Percentiles rank a stretch among this genome's conserved stretches.
phyloP scores from a whole-genome alignment of 2,113 vertebrate species.

The Reinhardtius hippoglossoides region DNA sequence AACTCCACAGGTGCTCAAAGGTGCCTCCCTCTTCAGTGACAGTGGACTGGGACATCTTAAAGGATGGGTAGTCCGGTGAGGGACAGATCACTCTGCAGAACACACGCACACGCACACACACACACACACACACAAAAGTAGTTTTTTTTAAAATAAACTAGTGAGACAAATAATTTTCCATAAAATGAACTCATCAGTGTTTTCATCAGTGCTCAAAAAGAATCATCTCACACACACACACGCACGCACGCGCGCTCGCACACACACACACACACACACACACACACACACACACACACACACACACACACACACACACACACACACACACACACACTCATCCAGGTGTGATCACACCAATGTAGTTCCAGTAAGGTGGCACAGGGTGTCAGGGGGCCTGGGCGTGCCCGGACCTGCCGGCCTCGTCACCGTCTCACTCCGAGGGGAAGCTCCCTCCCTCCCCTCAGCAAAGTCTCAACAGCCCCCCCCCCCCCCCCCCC shows the following conservation, averaged over 20 bases:
- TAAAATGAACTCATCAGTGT: background rate
- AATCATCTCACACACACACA: background rate
- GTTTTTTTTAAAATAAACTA: no score
- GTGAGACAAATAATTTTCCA: background rate
- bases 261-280: conserved; percentile 15
- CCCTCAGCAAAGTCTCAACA: conserved; percentile 39
- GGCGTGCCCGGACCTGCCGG: conserved; percentile 83
- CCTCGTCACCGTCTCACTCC: conserved; percentile 61
- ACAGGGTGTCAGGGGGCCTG: conserved; percentile 62
- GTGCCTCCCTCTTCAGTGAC: conserved; percentile 89
- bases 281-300: conserved; percentile 15
- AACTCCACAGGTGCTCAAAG: conserved; percentile 96
- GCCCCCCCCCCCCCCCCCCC: conserved; percentile 27
- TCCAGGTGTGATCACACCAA: conserved; percentile 76
- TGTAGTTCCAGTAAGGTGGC: conserved; percentile 65
- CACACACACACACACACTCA: conserved; percentile 22
- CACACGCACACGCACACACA: background rate
- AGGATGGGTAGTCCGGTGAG: conserved; percentile 73
- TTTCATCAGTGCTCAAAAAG: conserved; percentile 9
- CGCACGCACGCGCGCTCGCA: background rate
- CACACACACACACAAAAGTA: conserved; percentile 6
- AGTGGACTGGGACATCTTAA: conserved; percentile 91
- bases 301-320: conserved; percentile 15
- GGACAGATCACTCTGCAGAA: conserved; percentile 84
- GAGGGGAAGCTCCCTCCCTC: conserved; percentile 56